These are phyloP conservation scores for Halcyon malimbica DNA, from an alignment of 2,113 vertebrate genomes.

Conservation along the genomic window DNA sequence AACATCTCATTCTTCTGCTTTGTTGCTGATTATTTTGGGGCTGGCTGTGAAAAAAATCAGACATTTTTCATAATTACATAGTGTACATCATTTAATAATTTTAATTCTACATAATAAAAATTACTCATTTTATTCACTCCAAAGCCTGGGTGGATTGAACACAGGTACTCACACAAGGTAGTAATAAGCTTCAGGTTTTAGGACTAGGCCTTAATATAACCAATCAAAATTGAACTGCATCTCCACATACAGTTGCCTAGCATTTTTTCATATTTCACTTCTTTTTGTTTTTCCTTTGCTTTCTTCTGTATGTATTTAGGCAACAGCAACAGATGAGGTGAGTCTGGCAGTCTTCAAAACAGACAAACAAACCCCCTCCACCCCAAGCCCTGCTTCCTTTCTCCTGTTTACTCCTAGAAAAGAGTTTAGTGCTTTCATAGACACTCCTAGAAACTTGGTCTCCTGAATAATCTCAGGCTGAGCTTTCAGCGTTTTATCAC, in stretches of 20 bases:
- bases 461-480: background rate
- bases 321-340: conserved; percentile 51
- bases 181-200: background rate
- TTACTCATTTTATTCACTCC: background rate
- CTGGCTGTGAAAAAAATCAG: accelerated
- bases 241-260: background rate
- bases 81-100: accelerated
- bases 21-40: background rate
- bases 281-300: background rate
- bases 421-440: background rate
- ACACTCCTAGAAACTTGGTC: background rate
- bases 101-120: background rate
- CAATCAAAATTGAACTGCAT: background rate
- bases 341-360: conserved; percentile 13
- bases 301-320: conserved; percentile 30
- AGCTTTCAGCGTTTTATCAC: background rate
- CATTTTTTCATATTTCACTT: background rate
- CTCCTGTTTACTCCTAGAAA: background rate
- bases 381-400: background rate
- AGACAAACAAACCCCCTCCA: background rate
- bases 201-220: background rate
- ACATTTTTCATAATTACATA: accelerated
- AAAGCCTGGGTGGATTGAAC: background rate
- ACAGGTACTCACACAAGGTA: background rate
- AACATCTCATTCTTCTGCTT: background rate